Base-by-base conservation (phyloP, 2,888 invertebrate genomes). In the Temnothorax unifasciatus region DNA sequence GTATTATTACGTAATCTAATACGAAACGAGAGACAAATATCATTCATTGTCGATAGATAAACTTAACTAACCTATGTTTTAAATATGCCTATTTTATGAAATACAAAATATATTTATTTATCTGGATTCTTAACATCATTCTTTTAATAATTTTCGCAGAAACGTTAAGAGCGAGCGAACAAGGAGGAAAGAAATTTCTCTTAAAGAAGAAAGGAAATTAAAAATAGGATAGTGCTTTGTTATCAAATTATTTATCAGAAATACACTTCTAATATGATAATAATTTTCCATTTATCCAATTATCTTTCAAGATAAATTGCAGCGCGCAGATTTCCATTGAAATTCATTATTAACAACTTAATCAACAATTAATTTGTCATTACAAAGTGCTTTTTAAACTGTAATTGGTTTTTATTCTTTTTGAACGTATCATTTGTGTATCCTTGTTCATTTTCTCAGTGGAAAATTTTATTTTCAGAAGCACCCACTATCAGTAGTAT, bases 261-360 rank as follows among this genome's bases (percentile, higher is more conserved):
- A 54, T 25, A 5, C 21, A 1, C 21, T 21, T 47, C 38, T 4
- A 15, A 34, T 25, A 13, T 18, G 13, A 63, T 18, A 63, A 81
- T 18, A 29, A 25, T 18, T 44, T 34, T 6, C 5, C 52, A 69
- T 52, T 77, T 6, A 50, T 50, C 5, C 18, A 50, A 50, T 50
- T 18, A 6, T 50, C 18, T 50, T 50, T n/a, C 64, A 11, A 59
- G 47, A 47, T 81, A 71, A 86, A 86, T 79, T 76, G n/a, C 11
- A 41, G 29, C 63, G 29, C 59, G 18, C 21, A 50, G n/a, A 59
- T 13, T 61, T 54, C 11, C 15, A 64, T 44, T 21, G 0, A 44
- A 8, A 68, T 71, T 74, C 44, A 59, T 66, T 5, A 64, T 34
- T 41, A 29, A 73, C n/a, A 4, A 75, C 41, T 77, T 57, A 38